Conservation (phyloP, 2,797 vertebrate species). For the Phataginus tricuspis region DNA sequence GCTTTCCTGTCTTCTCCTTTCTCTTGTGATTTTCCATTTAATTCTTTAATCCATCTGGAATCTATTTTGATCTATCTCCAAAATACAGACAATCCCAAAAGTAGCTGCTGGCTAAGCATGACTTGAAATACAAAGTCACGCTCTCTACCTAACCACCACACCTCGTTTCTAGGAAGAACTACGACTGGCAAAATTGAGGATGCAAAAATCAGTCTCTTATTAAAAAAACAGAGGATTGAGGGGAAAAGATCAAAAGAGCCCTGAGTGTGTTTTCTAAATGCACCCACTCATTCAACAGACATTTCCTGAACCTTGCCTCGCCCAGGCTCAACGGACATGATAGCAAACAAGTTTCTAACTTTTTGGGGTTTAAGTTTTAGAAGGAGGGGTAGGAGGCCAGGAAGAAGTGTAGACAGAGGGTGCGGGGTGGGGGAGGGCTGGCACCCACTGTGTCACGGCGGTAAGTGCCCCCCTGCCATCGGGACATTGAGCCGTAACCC, state of each 20-base stretch:
- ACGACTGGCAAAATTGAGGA: neutral
- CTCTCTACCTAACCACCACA: neutral
- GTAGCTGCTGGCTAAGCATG: neutral
- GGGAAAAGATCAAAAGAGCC: neutral
- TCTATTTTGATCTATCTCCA: neutral
- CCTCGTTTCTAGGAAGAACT: neutral
- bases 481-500: neutral
- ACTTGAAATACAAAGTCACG: neutral
- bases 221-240: neutral
- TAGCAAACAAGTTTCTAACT: neutral
- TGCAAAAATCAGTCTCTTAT: neutral
- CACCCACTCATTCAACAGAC: neutral
- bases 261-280: neutral
- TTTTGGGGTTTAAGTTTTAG: neutral
- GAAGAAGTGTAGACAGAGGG: rapidly evolving
- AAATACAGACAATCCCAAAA: neutral
- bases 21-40: neutral
- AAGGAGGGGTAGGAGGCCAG: too few species aligned
- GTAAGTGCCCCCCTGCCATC: neutral
- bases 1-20: neutral
- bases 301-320: neutral
- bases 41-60: neutral
- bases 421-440: neutral
- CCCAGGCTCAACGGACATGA: neutral
- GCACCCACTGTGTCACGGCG: neutral